Evolutionary conservation across 2,888 invertebrate species (phyloP), one percentile per base, ranked within the genome.

Genomic region (Clunio marinus): DNA sequence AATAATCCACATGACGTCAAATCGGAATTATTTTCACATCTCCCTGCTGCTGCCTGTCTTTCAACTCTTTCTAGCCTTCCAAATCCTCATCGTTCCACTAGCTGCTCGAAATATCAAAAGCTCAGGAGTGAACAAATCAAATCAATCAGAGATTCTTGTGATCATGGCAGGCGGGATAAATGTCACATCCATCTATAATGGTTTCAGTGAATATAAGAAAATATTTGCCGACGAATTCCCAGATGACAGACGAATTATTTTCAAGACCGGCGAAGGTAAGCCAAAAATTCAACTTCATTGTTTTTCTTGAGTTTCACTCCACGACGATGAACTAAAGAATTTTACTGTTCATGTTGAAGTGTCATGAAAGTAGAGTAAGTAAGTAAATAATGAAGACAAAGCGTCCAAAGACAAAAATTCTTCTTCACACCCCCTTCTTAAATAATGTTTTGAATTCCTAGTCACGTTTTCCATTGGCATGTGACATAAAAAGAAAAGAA

Each of bases 1-100:
- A n/a, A n/a, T n/a, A n/a, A 20, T 32, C 35, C 60, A 60, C 60
- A 63, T 63, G 63, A 63, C 63, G 63, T 46, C 63, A 45, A 41
- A 63, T 45, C 15, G 37, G 24, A 45, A 46, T 63, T 46, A 46
- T 46, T 63, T 46, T 28, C 41, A 37, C 22, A 28, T 63, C 15
- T 28, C 63, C 41, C 63, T 32, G 62, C 62, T 63, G 46, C 27
- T 63, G 63, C 24, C 46, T 15, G 37, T 28, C 63, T 63, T 46
- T 46, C 63, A 37, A 46, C 63, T 46, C 45, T 46, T 63, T 25
- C 2, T 41, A 2, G 10, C 41, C 15, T 5, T 41, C 41, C 2
- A 2, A 2, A 41, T 15, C 15, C n/a, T 41, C 41, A 41, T 41
- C 41, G 3, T 41, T n/a, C 63, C 63, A 24, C 24, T 45, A 20